Base-by-base conservation (phyloP, 1,140 invertebrate species). In the Vanessa tameamea region DNA sequence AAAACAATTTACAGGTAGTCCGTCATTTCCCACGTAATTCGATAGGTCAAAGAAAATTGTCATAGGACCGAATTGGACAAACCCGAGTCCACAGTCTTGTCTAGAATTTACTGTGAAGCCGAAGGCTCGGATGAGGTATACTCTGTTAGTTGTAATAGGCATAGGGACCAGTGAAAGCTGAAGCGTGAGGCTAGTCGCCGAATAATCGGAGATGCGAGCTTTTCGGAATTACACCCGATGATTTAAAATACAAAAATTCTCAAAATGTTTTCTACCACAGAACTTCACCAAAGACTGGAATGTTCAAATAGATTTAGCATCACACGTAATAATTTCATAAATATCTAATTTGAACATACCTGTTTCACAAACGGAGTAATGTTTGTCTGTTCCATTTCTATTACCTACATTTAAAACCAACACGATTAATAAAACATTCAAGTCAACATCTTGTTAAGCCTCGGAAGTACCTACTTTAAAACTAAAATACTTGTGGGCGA, bases 311-410 rank as follows among this genome's bases (percentile, higher is more conserved):
- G 2, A 14, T 9, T 51, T 8, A 14, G 15, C 5, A 50, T 50
- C 11, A 50, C 3, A 50, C 5, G 1, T 51, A 14, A 51, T 15
- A 6, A 12, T 51, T 57, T 57, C 20, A 3, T 23, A 57, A 23
- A 23, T 57, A 23, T 20, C 3, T 31, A 55, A 26, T 3, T 11
- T 63, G 2, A 47, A 81, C 79, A 76, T 65, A 84, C 82, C 75
- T 80, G 78, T 57, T 71, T 80, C 12, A 73, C 9, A 64, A 78
- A 78, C 6, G 77, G 77, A 4, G 77, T 61, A 37, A 61, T 37
- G 6, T 31, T 31, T 61, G 5, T 37, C 14, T 8, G 13, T 37
- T 15, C 57, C 57, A 61, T 61, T 37, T 37, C 9, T 61, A 9
- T 15, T 31, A 37, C 9, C 12, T 15, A 31, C 1, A 23, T 15